Evolutionary conservation across 2,888 invertebrate genomes (phyloP), one percentile per base, ranked within the genome.

Genomic region (Tuta absoluta): DNA sequence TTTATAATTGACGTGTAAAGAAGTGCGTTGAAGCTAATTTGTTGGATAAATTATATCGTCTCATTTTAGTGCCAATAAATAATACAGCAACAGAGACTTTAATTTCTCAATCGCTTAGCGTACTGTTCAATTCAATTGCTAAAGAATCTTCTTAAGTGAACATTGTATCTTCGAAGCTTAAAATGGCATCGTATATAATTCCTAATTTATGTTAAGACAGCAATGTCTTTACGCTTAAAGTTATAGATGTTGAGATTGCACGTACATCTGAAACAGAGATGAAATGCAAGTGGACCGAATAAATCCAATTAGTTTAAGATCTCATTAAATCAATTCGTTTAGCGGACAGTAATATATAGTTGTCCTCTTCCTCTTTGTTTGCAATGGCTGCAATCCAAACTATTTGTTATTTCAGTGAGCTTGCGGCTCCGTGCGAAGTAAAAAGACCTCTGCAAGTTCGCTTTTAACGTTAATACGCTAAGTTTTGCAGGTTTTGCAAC

Each of bases 301-400:
- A 83, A 84, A 85, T 89, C 83, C 83, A 89, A 89, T 90, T 89
- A 89, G 82, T 85, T 88, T 85, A 87, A 85, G 84, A 84, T 85
- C 82, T 84, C 83, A 83, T 85, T 90, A 88, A 89, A 89, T 89
- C 89, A 88, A 88, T 87, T 87, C 83, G 84, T 83, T 85, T 77
- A 81, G 78, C 72, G 75, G 87, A 87, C 89, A 87, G 86, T 86
- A 84, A 89, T 80, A 81, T 86, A 89, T 83, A 77, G 83, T 74
- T 74, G 76, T 76, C 74, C 78, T 75, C 78, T 77, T 71, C 64
- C 77, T 83, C 84, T 87, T 87, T 90, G 87, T 88, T 86, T 86
- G 82, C 80, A 75, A 84, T 88, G 89, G 89, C 87, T 80, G 75
- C 78, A 75, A 81, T 89, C 88, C 89, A 90, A 88, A 84, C 87